Conservation (phyloP, 1,140 invertebrate species). For the Lepidurus apus region DNA sequence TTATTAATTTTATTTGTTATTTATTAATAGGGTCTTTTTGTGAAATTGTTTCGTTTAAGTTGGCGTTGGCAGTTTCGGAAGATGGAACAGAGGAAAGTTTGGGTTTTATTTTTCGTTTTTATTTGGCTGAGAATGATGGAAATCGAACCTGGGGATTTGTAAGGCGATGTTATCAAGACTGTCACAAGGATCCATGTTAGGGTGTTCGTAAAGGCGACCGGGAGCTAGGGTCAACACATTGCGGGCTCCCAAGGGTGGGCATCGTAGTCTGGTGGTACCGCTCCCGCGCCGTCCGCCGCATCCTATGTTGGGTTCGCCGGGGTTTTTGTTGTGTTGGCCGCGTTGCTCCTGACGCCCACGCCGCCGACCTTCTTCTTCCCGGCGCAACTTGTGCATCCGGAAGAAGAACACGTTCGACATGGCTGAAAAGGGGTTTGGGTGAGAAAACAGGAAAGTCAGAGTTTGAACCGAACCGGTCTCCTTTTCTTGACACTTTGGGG, state of each 20-base stretch:
- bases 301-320: conserved; percentile 50
- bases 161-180: conserved; percentile 78
- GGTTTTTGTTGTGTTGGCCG: conserved; percentile 41
- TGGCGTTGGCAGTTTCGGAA: background rate
- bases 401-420: conserved; percentile 91
- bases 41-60: no score
- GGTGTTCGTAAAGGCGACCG: conserved; percentile 71
- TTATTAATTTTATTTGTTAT: no score
- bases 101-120: background rate
- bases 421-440: background rate
- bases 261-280: conserved; percentile 39
- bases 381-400: conserved; percentile 79
- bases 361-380: conserved; percentile 63
- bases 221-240: conserved; percentile 59
- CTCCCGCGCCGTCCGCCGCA: conserved; percentile 48
- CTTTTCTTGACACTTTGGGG: background rate
- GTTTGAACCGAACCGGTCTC: background rate
- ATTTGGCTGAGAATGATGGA: background rate
- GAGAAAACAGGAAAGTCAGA: background rate
- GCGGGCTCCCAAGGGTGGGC: conserved; percentile 45
- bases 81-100: background rate
- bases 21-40: no score
- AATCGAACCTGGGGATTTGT: conserved; percentile 76
- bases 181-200: conserved; percentile 74
- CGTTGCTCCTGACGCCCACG: conserved; percentile 43